These are phyloP conservation scores for Colostygia pectinataria DNA, from an alignment of 2,888 invertebrate species.

Conservation along the genomic window DNA sequence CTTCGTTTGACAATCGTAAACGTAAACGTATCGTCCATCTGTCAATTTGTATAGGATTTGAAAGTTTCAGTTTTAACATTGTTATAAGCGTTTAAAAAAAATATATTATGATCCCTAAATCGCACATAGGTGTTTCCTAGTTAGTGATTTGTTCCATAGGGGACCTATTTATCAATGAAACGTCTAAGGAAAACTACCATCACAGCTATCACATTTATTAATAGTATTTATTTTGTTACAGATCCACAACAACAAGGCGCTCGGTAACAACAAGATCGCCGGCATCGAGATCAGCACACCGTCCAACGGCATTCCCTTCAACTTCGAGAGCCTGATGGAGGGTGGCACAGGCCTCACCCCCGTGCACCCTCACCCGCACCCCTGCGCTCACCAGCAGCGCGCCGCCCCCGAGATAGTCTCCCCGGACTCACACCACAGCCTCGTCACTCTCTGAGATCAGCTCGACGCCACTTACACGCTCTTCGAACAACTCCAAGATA, in stretches of 20 bases:
- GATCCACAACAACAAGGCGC: constrained; percentile 75
- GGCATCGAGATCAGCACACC: constrained; percentile 94
- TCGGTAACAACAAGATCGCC: constrained; percentile 84
- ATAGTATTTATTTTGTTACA: constrained; percentile 42
- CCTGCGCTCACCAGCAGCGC: constrained; percentile 91
- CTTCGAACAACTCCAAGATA: constrained; percentile 32
- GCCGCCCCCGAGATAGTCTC: constrained; percentile 87
- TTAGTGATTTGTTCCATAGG: too few species aligned
- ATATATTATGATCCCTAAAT: too few species aligned
- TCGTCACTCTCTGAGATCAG: constrained; percentile 90
- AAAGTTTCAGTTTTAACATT: too few species aligned
- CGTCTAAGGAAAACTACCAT: too few species aligned
- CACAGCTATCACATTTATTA: background rate
- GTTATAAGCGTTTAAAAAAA: too few species aligned
- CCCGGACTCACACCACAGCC: constrained; percentile 89
- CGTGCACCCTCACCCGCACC: constrained; percentile 85
- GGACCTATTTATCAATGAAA: background rate
- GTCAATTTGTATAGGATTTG: too few species aligned
- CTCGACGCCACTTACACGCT: constrained; percentile 41
- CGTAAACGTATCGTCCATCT: too few species aligned
- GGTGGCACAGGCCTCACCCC: constrained; percentile 96
- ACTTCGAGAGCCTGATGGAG: constrained; percentile 96
- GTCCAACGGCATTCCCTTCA: constrained; percentile 93
- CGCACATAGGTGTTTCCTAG: too few species aligned
- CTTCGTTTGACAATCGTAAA: too few species aligned